Conservation (phyloP, 1,140 invertebrate species). For the Leptinotarsa texana region DNA sequence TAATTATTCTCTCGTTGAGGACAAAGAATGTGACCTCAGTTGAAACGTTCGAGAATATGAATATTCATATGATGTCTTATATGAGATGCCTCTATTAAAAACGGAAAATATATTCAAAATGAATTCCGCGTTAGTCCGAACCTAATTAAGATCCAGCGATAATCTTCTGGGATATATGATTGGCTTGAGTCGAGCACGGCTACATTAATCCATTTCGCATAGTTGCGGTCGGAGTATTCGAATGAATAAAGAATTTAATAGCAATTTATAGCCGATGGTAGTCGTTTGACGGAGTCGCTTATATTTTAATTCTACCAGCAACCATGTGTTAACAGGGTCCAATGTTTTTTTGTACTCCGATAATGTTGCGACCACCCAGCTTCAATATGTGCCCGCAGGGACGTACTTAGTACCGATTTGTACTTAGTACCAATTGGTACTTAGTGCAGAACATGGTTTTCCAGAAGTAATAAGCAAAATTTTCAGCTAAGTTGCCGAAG, state of each 20-base stretch:
- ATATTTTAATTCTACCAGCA: conserved; percentile 28
- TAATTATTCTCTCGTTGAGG: no score
- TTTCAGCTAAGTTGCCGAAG: no score
- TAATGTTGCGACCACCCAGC: conserved; percentile 30
- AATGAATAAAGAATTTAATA: conserved; percentile 20
- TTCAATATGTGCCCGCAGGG: neutral
- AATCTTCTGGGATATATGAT: neutral
- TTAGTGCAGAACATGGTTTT: no score
- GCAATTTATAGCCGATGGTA: conserved; percentile 25
- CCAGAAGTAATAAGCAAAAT: no score
- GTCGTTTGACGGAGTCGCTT: conserved; percentile 23
- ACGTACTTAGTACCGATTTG: neutral
- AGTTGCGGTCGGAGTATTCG: conserved; percentile 2
- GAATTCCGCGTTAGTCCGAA: neutral
- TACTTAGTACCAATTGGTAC: no score
- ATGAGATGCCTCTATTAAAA: neutral
- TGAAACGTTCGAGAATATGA: neutral
- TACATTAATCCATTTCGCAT: conserved; percentile 1
- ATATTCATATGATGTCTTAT: neutral
- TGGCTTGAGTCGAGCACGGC: neutral
- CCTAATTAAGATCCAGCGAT: neutral
- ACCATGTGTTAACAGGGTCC: conserved; percentile 25
- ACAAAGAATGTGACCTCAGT: neutral
- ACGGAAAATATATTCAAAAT: no score
- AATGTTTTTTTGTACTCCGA: conserved; percentile 19